Evolutionary conservation across 2,888 invertebrate genomes (phyloP), one percentile per base, ranked within the genome.

Genomic region (Amorpha juglandis): DNA sequence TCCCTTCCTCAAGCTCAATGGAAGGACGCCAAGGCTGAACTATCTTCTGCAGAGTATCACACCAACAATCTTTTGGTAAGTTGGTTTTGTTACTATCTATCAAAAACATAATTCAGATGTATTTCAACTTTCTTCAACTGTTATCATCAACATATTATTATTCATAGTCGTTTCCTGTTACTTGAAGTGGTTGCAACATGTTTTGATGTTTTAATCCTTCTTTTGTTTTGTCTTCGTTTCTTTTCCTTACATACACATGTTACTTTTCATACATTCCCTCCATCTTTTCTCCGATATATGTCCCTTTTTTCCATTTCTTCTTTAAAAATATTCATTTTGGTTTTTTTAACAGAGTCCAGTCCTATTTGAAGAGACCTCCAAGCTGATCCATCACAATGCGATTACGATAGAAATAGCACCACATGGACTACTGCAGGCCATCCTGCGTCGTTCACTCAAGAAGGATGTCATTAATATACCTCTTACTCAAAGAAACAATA

Each of bases 381-480:
- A 94, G 19, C 94, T 97, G 76, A 96, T 98, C 74, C 98, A 97
- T 0, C 94, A 95, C 63, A 96, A 98, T 81, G 97, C 98, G 0
- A 94, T 98, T 67, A 95, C 96, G 6, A 96, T 98, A 70, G 98
- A 98, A 88, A 95, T 98, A 65, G 98, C 98, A 0, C 98, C 98
- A 0, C 98, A 98, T 77, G 97, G 97, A 8, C 94, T 98, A 0
- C 94, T 98, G 45, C 98, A 98, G 82, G 97, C 98, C 0, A 97
- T 98, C 77, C 91, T 98, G 8, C 96, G 96, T 70, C 94, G 97
- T 52, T 96, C 97, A 0, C 88, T 98, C 53, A 93, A 94, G 74
- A 90, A 95, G 64, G 95, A 95, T n/a, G 95, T 96, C 70, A 93
- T 95, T 35, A 97, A 97, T 81, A 92, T 98, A 51, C 94, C 97